These are phyloP conservation scores for Agriopis leucophaearia DNA, from an alignment of 2,888 invertebrate genomes.

Conservation along the genomic window DNA sequence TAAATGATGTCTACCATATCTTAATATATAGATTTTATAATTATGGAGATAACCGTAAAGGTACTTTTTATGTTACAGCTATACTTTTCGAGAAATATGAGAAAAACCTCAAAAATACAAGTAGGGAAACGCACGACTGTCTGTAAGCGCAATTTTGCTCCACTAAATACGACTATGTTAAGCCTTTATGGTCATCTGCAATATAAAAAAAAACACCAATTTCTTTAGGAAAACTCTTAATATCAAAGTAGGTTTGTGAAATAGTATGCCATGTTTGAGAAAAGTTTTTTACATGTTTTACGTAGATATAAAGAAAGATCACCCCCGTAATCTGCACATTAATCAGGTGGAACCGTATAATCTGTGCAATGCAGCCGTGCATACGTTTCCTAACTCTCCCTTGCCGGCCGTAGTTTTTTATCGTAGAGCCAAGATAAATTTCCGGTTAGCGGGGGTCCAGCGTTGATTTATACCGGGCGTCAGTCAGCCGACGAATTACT, in stretches of 20 bases:
- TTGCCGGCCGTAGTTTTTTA: conserved; percentile 71
- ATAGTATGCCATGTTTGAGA: background rate
- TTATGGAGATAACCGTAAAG: too few relatives aligned
- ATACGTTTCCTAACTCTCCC: conserved; percentile 49
- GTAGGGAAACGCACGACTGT: too few relatives aligned
- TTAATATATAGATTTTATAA: too few relatives aligned
- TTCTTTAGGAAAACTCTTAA: too few relatives aligned
- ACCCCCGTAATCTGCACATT: conserved; percentile 36
- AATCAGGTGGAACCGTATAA: conserved; percentile 45
- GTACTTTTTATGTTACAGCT: too few relatives aligned
- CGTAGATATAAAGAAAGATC: conserved; percentile 4
- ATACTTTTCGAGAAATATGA: too few relatives aligned
- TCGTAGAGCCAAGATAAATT: conserved; percentile 78
- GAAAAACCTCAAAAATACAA: too few relatives aligned
- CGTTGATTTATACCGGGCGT: conserved; percentile 83
- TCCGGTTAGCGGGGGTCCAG: conserved; percentile 83
- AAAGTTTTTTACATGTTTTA: background rate
- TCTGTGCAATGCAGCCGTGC: conserved; percentile 57
- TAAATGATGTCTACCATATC: too few relatives aligned
- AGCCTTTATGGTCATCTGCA: too few relatives aligned
- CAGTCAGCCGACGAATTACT: conserved; percentile 83
- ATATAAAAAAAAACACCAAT: too few relatives aligned
- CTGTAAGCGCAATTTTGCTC: too few relatives aligned
- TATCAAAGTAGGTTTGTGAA: background rate
- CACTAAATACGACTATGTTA: too few relatives aligned